Conservation (phyloP, 2,888 invertebrate genomes). For the Pterostichus niger region DNA sequence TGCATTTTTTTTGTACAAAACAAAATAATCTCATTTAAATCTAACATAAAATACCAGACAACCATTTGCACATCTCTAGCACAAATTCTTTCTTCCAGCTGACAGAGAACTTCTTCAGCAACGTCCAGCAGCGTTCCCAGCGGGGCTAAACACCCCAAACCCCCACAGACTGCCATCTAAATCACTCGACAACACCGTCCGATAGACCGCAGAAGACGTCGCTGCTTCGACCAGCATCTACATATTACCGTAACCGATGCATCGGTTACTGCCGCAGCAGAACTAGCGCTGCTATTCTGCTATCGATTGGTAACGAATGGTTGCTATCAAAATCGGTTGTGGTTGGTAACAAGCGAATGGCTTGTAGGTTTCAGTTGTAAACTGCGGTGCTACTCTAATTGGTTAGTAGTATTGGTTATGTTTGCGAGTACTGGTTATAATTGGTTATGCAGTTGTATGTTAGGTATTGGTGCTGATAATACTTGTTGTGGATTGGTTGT, state of each 20-base stretch:
- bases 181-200: conserved; percentile 6
- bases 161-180: neutral
- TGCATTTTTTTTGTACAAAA: too few relatives aligned
- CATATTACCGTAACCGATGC: conserved; percentile 10
- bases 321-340: conserved; percentile 33
- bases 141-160: neutral
- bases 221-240: neutral
- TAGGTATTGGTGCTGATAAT: neutral
- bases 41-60: too few relatives aligned
- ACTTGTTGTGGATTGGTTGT: too few relatives aligned
- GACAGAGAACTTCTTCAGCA: neutral
- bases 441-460: conserved; percentile 12
- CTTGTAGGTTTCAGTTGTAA: conserved; percentile 34
- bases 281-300: neutral
- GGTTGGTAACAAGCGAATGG: conserved; percentile 43
- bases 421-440: neutral
- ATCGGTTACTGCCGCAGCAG: conserved; percentile 12
- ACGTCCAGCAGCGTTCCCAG: neutral
- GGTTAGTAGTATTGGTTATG: conserved; percentile 6
- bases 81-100: neutral
- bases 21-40: too few relatives aligned
- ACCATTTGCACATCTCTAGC: too few relatives aligned
- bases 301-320: conserved; percentile 41
- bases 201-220: conserved; percentile 6
- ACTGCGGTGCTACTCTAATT: neutral